These are phyloP conservation scores for Cylindroiulus punctatus DNA, from an alignment of 2,888 invertebrate species.

Conservation along the genomic window DNA sequence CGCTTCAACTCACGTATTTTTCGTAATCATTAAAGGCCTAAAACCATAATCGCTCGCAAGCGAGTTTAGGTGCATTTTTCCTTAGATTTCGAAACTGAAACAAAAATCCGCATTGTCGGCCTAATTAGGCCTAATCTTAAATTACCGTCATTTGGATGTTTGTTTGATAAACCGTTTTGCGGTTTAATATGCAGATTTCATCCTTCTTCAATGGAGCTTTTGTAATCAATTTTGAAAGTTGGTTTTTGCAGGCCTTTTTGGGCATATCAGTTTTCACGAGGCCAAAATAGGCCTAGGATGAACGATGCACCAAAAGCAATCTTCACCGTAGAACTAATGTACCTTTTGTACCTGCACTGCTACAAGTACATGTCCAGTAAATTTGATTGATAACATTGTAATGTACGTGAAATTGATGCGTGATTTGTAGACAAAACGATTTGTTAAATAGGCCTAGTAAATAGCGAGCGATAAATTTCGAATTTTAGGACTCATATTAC, in stretches of 20 bases:
- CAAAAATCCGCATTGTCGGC: too few relatives aligned
- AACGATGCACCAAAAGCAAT: background rate
- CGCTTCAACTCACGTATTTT: background rate
- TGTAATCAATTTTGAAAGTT: too few relatives aligned
- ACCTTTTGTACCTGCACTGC: too few relatives aligned
- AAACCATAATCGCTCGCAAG: background rate
- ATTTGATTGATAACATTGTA: too few relatives aligned
- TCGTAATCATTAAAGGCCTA: background rate
- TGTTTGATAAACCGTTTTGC: too few relatives aligned
- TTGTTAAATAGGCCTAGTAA: background rate
- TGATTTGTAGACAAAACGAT: background rate
- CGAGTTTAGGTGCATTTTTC: too few relatives aligned
- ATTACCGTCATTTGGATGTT: too few relatives aligned
- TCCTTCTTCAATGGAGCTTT: too few relatives aligned
- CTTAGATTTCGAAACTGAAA: too few relatives aligned
- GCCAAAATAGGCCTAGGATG: background rate
- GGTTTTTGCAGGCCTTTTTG: background rate
- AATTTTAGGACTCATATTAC: background rate
- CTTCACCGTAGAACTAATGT: background rate
- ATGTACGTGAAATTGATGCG: background rate
- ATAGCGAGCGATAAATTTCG: background rate
- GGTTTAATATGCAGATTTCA: too few relatives aligned
- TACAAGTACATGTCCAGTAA: too few relatives aligned
- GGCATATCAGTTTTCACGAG: background rate
- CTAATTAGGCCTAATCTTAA: too few relatives aligned